Evolutionary conservation across 2,797 vertebrate species (phyloP), one percentile per base, ranked within the genome.

Genomic region (Anguilla marmorata): DNA sequence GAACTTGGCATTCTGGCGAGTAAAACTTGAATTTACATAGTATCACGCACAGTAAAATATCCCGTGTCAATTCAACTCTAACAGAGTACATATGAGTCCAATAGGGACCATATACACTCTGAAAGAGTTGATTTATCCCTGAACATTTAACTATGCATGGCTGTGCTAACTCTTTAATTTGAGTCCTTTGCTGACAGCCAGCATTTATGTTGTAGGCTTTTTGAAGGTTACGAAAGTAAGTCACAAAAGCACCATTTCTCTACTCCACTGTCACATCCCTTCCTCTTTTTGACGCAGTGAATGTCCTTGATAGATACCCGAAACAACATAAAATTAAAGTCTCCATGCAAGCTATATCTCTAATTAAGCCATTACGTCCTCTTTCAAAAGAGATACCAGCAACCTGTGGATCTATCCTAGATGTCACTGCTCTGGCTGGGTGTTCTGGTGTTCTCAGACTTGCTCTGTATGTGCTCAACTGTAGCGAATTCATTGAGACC

Each of bases 401-500:
- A 19, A 45, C 33, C 74, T 33, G 72, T 76, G 33, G 72, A 37
- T 1, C 30, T 37, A 8, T 37, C 37, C n/a, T 76, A 14, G 33
- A 45, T 45, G 37, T 33, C 74, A 79, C 74, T 79, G 33, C 33
- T 5, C 33, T 79, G 74, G 12, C 33, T 41, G 74, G 74, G 74
- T 79, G 41, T 33, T 45, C 63, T 74, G 48, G 79, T 41, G 37
- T 41, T 41, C 41, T 85, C 82, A 63, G 30, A 72, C 21, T 24
- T 48, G 45, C 52, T 79, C 33, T 54, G 33, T 79, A 58, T 88
- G 30, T 86, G 37, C 30, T 30, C 19, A 85, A 74, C 72, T 80
- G 84, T 50, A 27, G 52, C 41, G 63, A 88, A 88, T 85, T 79
- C 41, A 86, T 88, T 88, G 52, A 45, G 84, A 74, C 83, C 24